phyloP scores from a whole-genome alignment of 2,797 vertebrate species.

The Ceryle rudis region DNA sequence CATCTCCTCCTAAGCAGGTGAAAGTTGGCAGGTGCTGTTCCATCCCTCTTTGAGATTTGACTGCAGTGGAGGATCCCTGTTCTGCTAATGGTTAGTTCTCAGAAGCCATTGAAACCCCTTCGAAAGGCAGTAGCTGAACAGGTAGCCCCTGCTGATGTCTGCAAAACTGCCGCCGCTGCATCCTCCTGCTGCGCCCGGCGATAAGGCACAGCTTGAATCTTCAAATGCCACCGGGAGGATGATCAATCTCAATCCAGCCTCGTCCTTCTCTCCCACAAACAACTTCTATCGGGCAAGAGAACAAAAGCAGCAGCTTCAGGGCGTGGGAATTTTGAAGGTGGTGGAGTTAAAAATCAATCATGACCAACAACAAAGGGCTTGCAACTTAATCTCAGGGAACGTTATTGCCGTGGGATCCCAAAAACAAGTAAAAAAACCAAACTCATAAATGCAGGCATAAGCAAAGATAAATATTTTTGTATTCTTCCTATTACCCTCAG shows the following conservation, averaged over 20 bases:
- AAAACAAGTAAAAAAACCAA: background rate
- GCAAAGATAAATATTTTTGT: background rate
- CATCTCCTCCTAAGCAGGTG: background rate
- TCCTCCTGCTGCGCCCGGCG: background rate
- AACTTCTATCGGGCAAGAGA: background rate
- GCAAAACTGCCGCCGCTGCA: background rate
- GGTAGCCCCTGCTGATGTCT: background rate
- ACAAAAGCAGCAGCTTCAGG: background rate
- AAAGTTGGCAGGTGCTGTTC: background rate
- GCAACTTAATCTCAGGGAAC: background rate
- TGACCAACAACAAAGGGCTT: background rate
- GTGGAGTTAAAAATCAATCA: constrained; percentile 35
- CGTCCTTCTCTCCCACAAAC: background rate
- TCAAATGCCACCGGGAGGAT: constrained; percentile 7
- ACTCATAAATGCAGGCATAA: background rate
- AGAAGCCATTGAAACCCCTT: background rate
- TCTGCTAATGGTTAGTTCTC: background rate
- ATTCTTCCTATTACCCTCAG: background rate
- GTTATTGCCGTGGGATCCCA: background rate
- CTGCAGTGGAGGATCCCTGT: background rate
- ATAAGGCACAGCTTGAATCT: constrained; percentile 45
- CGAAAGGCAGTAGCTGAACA: background rate
- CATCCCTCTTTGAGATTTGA: background rate
- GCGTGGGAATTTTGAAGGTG: background rate
- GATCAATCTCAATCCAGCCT: constrained; percentile 40